Percentiles rank a stretch among this genome's conserved stretches.
Conservation (phyloP, 2,113 vertebrate genomes). For the Charina bottae region DNA sequence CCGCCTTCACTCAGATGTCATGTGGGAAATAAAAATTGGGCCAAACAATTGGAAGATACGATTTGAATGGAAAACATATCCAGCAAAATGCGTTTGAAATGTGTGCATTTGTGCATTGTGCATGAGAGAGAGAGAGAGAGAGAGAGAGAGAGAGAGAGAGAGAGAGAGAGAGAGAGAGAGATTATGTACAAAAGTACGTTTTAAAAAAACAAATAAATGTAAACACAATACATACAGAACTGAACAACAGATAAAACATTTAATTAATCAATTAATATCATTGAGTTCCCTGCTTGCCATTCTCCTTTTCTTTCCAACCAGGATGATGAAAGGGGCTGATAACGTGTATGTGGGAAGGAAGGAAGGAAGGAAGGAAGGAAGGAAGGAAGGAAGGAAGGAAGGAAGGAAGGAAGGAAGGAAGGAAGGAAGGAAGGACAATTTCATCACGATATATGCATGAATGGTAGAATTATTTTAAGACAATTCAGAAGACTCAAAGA, state of each 20-base stretch:
- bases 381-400: too few species aligned
- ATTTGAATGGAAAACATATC: neutral
- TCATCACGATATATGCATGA: neutral
- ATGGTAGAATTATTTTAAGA: neutral
- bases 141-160: neutral
- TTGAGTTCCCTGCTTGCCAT: neutral
- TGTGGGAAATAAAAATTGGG: too few species aligned
- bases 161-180: neutral
- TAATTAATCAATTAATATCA: neutral
- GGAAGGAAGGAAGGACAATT: neutral
- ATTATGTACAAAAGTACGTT: neutral
- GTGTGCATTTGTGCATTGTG: neutral
- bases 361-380: too few species aligned
- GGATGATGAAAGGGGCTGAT: too few species aligned
- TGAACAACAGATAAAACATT: neutral
- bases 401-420: too few species aligned
- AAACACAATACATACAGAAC: neutral
- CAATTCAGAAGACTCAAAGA: neutral
- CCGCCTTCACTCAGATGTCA: neutral
- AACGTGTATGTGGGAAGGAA: too few species aligned
- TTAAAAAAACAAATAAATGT: neutral
- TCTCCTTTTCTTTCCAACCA: too few species aligned
- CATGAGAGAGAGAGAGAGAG: neutral
- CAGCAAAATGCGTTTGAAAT: neutral
- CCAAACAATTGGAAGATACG: neutral